Evolutionary conservation across 2,113 vertebrate species (phyloP).

Genomic region (Cheirogaleus medius): DNA sequence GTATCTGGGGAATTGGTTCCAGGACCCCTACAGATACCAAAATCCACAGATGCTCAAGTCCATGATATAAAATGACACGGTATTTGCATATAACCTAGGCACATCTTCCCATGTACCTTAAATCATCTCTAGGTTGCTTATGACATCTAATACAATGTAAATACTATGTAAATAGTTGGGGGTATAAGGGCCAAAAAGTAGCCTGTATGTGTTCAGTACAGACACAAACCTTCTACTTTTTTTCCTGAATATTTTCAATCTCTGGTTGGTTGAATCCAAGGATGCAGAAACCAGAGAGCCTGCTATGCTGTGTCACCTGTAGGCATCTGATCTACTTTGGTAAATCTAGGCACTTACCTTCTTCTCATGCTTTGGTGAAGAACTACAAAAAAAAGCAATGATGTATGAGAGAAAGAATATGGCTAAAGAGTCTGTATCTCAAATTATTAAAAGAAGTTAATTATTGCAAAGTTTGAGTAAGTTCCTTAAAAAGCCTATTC

Average conservation of each 20-base stretch:
- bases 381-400: neutral
- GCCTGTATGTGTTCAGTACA: neutral
- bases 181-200: neutral
- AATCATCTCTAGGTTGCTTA: neutral
- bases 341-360: neutral
- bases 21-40: neutral
- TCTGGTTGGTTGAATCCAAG: neutral
- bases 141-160: neutral
- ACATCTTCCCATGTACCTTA: neutral
- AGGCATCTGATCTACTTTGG: neutral
- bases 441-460: neutral
- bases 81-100: neutral
- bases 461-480: neutral
- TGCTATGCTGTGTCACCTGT: neutral
- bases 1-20: neutral
- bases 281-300: neutral
- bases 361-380: neutral
- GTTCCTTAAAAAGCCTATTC: neutral
- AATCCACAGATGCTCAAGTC: neutral
- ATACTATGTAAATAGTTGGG: neutral
- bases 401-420: neutral
- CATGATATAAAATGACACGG: neutral
- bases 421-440: neutral
- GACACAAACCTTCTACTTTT: neutral
- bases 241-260: neutral